Conservation (phyloP, 2,888 invertebrate species). For the Himalopsyche tibetana region DNA sequence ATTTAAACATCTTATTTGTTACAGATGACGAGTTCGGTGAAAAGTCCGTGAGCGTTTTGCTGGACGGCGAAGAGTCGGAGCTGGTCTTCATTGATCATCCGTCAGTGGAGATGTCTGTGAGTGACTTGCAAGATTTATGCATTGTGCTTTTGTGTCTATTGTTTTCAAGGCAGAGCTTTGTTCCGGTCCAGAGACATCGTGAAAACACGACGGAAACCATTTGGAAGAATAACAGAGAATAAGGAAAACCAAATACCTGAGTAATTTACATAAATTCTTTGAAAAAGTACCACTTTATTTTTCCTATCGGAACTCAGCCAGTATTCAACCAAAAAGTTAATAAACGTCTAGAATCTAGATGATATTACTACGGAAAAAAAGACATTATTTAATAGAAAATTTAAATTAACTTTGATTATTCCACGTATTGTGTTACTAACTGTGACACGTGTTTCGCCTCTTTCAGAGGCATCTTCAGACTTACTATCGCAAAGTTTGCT, state of each 20-base stretch:
- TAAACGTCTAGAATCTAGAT: too few relatives aligned
- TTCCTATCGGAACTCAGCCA: too few relatives aligned
- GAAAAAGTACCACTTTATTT: not conserved
- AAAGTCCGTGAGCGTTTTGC: slow-evolving; percentile 91
- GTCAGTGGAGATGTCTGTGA: slow-evolving; percentile 92
- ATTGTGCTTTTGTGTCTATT: not conserved
- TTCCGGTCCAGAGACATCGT: not conserved
- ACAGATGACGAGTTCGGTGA: slow-evolving; percentile 95
- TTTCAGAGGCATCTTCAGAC: too few relatives aligned
- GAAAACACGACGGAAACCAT: not conserved
- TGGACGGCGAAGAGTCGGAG: slow-evolving; percentile 93
- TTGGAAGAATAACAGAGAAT: not conserved
- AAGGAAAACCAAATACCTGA: not conserved
- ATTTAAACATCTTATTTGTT: slow-evolving; percentile 71
- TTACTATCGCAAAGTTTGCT: too few relatives aligned
- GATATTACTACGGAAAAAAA: too few relatives aligned
- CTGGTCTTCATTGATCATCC: slow-evolving; percentile 94
- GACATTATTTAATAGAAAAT: too few relatives aligned
- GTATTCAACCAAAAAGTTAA: too few relatives aligned
- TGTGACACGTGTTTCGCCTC: too few relatives aligned
- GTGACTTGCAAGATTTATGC: slow-evolving; percentile 68
- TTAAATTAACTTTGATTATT: too few relatives aligned
- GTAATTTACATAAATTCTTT: not conserved
- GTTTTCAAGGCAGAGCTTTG: not conserved
- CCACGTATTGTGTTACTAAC: too few relatives aligned